Evolutionary conservation across 2,888 invertebrate genomes (phyloP).

Genomic region (Saturnia pavonia): DNA sequence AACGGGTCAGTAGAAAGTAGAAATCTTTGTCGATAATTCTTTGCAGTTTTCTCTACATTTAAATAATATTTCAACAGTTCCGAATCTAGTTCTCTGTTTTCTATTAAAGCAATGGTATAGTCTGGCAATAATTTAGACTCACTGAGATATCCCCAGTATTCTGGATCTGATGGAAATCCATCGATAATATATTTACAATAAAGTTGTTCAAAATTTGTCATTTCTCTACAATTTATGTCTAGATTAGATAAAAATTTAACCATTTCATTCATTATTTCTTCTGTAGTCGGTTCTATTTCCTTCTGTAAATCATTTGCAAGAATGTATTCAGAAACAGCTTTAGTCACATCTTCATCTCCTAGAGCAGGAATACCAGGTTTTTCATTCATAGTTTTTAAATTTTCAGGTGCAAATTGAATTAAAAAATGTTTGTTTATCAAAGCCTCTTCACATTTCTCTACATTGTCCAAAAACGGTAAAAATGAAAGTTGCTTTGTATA

Average conservation of each 20-base stretch:
- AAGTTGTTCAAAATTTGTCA: slow-evolving; percentile 42
- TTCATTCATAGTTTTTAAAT: slow-evolving; percentile 42
- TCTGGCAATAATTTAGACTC: slow-evolving; percentile 75
- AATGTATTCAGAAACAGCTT: slow-evolving; percentile 62
- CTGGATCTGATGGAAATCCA: slow-evolving; percentile 76
- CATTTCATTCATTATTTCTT: slow-evolving; percentile 70
- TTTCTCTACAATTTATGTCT: slow-evolving; percentile 53
- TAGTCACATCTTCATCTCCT: slow-evolving; percentile 71
- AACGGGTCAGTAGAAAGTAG: slow-evolving; percentile 56
- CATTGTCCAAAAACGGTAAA: slow-evolving; percentile 57
- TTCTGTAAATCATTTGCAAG: slow-evolving; percentile 63
- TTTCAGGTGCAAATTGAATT: slow-evolving; percentile 61
- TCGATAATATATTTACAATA: slow-evolving; percentile 84
- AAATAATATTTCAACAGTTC: slow-evolving; percentile 59
- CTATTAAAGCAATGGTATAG: slow-evolving; percentile 79
- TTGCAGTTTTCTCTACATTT: slow-evolving; percentile 50
- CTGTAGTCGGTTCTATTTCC: slow-evolving; percentile 62
- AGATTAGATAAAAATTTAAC: slow-evolving; percentile 54
- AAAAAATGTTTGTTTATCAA: slow-evolving; percentile 42
- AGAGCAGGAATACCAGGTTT: slow-evolving; percentile 64
- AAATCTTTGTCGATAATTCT: slow-evolving; percentile 56
- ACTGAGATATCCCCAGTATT: slow-evolving; percentile 71
- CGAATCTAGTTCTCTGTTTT: slow-evolving; percentile 68
- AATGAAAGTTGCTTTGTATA: slow-evolving; percentile 40
- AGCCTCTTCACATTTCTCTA: slow-evolving; percentile 46